A percentile compares a stretch with the other conserved stretches of the same genome.
Evolutionary conservation across 2,888 invertebrate species (phyloP).

Genomic region (Lingula anatina): DNA sequence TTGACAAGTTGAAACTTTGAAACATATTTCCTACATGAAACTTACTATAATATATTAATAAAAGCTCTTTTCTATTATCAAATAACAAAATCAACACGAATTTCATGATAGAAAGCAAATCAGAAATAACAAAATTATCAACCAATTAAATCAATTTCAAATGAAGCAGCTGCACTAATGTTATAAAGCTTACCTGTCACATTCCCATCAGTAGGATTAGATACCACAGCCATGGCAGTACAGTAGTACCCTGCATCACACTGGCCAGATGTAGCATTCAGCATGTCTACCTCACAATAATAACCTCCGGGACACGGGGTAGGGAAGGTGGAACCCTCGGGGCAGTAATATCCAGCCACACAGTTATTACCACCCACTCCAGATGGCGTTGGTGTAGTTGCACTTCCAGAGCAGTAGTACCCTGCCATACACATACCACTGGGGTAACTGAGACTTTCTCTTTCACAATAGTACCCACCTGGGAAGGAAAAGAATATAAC

Average conservation of each 20-base stretch:
- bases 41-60: no score
- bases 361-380: constrained; percentile 27
- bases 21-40: no score
- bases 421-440: constrained; percentile 36
- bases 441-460: constrained; percentile 24
- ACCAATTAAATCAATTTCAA: no score
- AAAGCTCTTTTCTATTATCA: no score
- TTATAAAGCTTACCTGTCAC: constrained; percentile 29
- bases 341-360: constrained; percentile 34
- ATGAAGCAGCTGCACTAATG: no score
- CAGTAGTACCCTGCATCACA: constrained; percentile 43
- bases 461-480: constrained; percentile 41
- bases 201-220: constrained; percentile 39
- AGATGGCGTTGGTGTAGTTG: constrained; percentile 65
- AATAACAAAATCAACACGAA: no score
- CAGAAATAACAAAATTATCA: no score
- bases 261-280: constrained; percentile 32
- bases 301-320: constrained; percentile 34
- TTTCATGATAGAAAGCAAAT: no score
- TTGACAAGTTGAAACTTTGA: no score
- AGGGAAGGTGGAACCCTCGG: constrained; percentile 29
- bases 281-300: constrained; percentile 30
- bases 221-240: constrained; percentile 20
- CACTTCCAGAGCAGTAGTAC: constrained; percentile 85
- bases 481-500: constrained; percentile 3